Evolutionary conservation across 2,113 vertebrate genomes (phyloP).

Genomic region (Sphyrna mokarran): DNA sequence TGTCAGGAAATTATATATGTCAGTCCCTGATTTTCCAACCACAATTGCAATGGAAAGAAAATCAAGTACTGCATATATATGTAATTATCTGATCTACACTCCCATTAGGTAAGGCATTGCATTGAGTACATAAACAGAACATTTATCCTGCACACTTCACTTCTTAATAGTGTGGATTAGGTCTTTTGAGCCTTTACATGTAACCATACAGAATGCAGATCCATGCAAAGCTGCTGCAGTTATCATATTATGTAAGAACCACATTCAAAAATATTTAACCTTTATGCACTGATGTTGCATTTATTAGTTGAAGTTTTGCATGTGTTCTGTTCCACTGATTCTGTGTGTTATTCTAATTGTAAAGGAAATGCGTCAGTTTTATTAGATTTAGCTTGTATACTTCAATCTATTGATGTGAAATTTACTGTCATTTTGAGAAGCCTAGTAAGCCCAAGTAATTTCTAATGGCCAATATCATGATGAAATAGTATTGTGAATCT

Average conservation of each 20-base stretch:
- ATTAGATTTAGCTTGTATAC: not conserved
- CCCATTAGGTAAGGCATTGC: not conserved
- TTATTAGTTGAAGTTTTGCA: not conserved
- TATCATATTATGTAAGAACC: not conserved
- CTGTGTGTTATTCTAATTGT: not conserved
- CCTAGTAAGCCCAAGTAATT: not conserved
- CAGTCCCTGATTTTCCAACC: not conserved
- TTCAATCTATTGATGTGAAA: not conserved
- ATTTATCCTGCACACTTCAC: not conserved
- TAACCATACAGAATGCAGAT: not conserved
- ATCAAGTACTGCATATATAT: not conserved
- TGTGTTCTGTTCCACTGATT: not conserved
- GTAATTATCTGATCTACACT: not conserved
- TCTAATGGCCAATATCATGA: not conserved
- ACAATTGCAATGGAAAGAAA: not conserved
- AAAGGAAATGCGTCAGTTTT: not conserved
- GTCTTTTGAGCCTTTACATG: not conserved
- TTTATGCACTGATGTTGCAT: not conserved
- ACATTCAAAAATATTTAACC: not conserved
- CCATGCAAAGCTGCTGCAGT: not conserved
- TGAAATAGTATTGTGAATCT: not conserved
- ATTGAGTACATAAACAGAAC: not conserved
- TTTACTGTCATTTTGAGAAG: not conserved
- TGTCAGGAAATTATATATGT: not conserved
- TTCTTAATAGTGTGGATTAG: not conserved